Conservation (phyloP, 2,113 vertebrate species). For the Channa argus region DNA sequence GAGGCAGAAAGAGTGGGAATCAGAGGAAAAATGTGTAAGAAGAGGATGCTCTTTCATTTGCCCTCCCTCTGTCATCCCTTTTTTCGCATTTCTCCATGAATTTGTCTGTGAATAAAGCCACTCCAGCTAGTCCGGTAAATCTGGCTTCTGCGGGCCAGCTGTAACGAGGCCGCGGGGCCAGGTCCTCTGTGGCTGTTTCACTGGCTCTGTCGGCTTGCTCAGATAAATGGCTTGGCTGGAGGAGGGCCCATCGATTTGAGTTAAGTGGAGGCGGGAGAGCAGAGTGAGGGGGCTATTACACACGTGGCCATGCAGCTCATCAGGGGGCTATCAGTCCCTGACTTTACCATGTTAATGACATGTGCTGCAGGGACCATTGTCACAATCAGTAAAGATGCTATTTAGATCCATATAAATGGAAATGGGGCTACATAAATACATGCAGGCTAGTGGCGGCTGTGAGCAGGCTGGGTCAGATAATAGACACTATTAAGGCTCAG, state of each 20-base stretch:
- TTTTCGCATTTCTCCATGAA: conserved; percentile 40
- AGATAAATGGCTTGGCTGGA: conserved; percentile 75
- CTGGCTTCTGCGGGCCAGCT: conserved; percentile 48
- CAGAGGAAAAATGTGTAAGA: conserved; percentile 23
- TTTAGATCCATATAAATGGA: conserved; percentile 77
- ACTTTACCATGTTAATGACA: conserved; percentile 76
- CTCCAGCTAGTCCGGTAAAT: conserved; percentile 71
- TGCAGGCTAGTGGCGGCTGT: conserved; percentile 11
- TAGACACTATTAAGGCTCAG: conserved; percentile 44
- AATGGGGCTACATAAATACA: conserved; percentile 62
- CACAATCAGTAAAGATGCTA: conserved; percentile 62
- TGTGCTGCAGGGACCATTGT: conserved; percentile 55
- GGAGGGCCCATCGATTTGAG: conserved; percentile 80
- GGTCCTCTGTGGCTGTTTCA: conserved; percentile 72
- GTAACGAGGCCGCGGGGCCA: conserved; percentile 61
- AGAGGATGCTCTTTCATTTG: conserved; percentile 30
- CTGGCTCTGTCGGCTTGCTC: conserved; percentile 57
- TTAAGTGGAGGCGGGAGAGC: conserved; percentile 67
- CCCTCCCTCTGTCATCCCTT: conserved; percentile 20
- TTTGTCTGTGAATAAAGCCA: conserved; percentile 60
- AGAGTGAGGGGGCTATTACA: conserved; percentile 41
- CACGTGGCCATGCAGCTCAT: conserved; percentile 53
- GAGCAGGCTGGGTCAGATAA: conserved; percentile 43
- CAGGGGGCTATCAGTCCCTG: conserved; percentile 51
- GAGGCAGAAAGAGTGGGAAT: conserved; percentile 29